A percentile compares a stretch with the other conserved stretches of the same genome.
phyloP scores from a whole-genome alignment of 1,140 invertebrate species.

The Drosophila repleta region DNA sequence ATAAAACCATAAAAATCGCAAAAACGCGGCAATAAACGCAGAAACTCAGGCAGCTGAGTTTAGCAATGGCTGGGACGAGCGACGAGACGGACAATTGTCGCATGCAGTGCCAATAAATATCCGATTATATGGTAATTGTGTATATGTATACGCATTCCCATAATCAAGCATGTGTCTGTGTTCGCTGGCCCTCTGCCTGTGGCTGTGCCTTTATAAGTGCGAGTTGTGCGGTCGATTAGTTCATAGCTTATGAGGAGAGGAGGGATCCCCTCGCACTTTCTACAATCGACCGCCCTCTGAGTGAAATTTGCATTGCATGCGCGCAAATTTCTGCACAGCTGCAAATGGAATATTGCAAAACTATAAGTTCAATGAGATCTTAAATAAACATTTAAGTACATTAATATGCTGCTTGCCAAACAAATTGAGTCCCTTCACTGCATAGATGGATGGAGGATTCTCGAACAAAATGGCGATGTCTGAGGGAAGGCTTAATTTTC shows the following conservation, averaged over 20 bases:
- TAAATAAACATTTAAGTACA: constrained; percentile 1
- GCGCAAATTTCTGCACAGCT: constrained; percentile 53
- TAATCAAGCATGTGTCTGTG: background rate
- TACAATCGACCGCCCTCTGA: constrained; percentile 29
- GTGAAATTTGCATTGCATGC: constrained; percentile 58
- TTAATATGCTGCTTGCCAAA: background rate
- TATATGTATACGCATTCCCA: constrained; percentile 16
- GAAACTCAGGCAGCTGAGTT: constrained; percentile 23
- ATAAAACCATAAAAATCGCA: constrained; percentile 79
- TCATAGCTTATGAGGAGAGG: constrained; percentile 1
- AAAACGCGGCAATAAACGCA: constrained; percentile 71
- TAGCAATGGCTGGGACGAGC: background rate
- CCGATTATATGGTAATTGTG: constrained; percentile 79
- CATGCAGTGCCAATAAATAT: constrained; percentile 77
- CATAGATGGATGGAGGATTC: constrained; percentile 18
- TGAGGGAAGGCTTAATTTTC: constrained; percentile 72
- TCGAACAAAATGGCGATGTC: constrained; percentile 61
- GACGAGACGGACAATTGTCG: constrained; percentile 64
- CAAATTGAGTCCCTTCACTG: constrained; percentile 4
- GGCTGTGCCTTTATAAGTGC: background rate
- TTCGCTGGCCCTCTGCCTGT: no score
- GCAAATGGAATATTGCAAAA: constrained; percentile 53
- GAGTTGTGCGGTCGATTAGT: constrained; percentile 30
- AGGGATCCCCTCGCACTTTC: background rate
- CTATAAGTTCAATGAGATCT: constrained; percentile 39